Conservation (phyloP, 2,888 invertebrate genomes). For the Mythimna ferrago region DNA sequence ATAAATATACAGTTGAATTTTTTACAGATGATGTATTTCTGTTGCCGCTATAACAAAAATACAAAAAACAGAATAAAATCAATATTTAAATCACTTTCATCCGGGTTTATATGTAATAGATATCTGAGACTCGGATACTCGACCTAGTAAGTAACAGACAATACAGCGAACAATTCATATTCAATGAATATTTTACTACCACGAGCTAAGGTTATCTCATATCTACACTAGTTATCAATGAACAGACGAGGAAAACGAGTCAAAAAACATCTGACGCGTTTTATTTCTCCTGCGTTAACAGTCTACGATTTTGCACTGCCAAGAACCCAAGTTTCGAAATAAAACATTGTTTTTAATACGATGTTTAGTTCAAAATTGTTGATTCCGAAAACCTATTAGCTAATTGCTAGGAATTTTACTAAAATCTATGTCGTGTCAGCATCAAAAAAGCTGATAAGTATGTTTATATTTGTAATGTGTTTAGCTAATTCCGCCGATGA, state of each 20-base stretch:
- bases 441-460: slow-evolving; percentile 22
- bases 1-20: too few species aligned
- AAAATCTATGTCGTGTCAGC: not conserved
- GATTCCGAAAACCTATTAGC: slow-evolving; percentile 31
- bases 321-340: slow-evolving; percentile 23
- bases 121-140: not conserved
- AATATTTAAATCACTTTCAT: too few species aligned
- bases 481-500: too few species aligned
- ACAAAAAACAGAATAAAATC: too few species aligned
- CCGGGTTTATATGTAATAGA: not conserved
- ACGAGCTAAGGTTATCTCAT: slow-evolving; percentile 38
- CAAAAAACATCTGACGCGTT: slow-evolving; percentile 28
- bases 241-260: slow-evolving; percentile 43
- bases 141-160: slow-evolving; percentile 1
- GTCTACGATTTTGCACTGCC: slow-evolving; percentile 10
- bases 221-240: slow-evolving; percentile 42
- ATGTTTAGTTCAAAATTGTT: not conserved
- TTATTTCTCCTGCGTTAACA: slow-evolving; percentile 18
- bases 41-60: too few species aligned
- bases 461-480: not conserved
- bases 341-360: not conserved
- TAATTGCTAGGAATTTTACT: slow-evolving; percentile 15
- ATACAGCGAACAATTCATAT: too few species aligned
- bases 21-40: too few species aligned
- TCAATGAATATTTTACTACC: slow-evolving; percentile 20